These are phyloP conservation scores for Pachydiplax longipennis DNA, from an alignment of 2,888 invertebrate genomes.

Conservation along the genomic window DNA sequence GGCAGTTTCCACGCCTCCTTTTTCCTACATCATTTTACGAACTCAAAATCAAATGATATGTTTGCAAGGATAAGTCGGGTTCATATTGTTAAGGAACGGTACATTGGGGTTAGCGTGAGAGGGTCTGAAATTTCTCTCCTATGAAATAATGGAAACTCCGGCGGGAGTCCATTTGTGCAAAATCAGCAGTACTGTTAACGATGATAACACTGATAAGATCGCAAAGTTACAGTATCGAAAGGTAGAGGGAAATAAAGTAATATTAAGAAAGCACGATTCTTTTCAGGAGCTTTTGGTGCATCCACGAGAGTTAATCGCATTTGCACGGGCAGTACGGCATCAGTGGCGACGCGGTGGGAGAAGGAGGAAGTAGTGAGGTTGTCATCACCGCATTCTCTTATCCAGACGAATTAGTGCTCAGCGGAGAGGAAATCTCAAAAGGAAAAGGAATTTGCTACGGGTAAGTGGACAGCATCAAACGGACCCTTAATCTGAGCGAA, in stretches of 20 bases:
- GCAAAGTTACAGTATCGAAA: not conserved
- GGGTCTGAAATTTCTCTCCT: no score
- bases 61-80: no score
- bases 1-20: no score
- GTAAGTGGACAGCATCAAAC: slow-evolving; percentile 40
- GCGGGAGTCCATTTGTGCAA: no score
- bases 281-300: not conserved
- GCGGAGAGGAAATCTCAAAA: slow-evolving; percentile 35
- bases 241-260: not conserved
- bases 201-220: no score
- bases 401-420: slow-evolving; percentile 41
- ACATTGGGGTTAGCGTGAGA: no score
- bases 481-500: slow-evolving; percentile 18
- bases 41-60: no score
- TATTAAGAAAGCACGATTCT: not conserved
- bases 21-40: no score
- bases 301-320: not conserved
- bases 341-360: slow-evolving; percentile 12
- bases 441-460: slow-evolving; percentile 43
- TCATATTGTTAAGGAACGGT: no score
- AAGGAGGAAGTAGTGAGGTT: slow-evolving; percentile 11
- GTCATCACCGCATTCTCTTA: slow-evolving; percentile 41
- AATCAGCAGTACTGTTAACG: no score
- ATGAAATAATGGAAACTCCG: no score
- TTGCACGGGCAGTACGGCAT: not conserved